A percentile compares a stretch with the other conserved stretches of the same genome.
Conservation (phyloP, 2,113 vertebrate genomes). For the Pseudolaguvia tuberculata region DNA sequence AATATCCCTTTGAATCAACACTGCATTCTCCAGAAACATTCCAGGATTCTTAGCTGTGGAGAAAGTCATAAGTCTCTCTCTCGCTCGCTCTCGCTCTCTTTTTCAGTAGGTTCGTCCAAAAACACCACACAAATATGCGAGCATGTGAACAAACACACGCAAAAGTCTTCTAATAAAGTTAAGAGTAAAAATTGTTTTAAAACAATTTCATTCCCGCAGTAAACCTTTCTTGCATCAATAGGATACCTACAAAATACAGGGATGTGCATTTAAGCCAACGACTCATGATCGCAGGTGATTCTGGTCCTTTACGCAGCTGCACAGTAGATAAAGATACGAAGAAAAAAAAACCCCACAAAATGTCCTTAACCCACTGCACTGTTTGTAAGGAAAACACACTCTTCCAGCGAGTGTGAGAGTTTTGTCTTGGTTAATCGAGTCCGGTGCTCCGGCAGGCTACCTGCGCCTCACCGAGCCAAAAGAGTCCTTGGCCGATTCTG, state of each 20-base stretch:
- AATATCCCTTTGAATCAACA: conserved; percentile 15
- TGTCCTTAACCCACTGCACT: background rate
- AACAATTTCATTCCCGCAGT: background rate
- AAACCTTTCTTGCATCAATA: background rate
- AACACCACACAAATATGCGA: background rate
- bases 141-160: conserved; percentile 4
- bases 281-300: conserved; percentile 76
- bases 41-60: conserved; percentile 24
- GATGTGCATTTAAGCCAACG: conserved; percentile 88
- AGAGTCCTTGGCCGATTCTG: conserved; percentile 51
- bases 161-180: background rate
- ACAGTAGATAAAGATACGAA: conserved; percentile 48
- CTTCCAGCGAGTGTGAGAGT: conserved; percentile 60
- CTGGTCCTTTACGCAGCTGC: conserved; percentile 65
- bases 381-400: conserved; percentile 52
- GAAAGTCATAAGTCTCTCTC: conserved; percentile 38
- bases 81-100: conserved; percentile 7
- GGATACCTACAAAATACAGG: conserved; percentile 80
- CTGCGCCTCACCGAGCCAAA: conserved; percentile 39
- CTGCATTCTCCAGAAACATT: conserved; percentile 29
- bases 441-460: conserved; percentile 51
- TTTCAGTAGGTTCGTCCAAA: conserved; percentile 9
- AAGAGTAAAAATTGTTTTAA: background rate
- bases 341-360: conserved; percentile 26
- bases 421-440: conserved; percentile 49